Conservation (phyloP, 2,113 vertebrate genomes). For the Hypomesus transpacificus region DNA sequence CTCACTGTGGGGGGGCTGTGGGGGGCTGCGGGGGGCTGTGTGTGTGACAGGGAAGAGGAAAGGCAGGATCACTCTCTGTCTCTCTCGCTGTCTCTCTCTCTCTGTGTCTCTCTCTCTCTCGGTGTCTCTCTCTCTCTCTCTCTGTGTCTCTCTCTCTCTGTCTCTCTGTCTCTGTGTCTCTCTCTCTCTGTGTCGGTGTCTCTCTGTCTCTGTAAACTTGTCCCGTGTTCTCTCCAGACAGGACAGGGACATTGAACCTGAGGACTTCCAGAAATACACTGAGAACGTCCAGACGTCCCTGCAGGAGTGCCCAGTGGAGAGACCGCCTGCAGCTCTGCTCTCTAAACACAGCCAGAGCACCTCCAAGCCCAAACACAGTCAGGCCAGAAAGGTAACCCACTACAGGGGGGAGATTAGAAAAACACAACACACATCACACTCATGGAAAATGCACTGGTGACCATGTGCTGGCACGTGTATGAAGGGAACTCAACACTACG, state of each 20-base stretch:
- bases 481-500: too few species aligned
- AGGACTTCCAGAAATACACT: conserved; percentile 91
- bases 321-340: conserved; percentile 73
- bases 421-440: too few species aligned
- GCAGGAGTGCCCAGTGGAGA: conserved; percentile 86
- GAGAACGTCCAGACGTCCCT: conserved; percentile 85
- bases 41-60: not conserved
- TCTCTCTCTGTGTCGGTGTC: not conserved
- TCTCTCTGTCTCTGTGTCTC: not conserved
- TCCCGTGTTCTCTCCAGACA: conserved; percentile 65
- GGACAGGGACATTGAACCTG: conserved; percentile 89
- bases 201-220: too few species aligned
- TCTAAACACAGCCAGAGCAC: conserved; percentile 73
- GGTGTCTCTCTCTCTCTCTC: conserved; percentile 8
- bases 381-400: conserved; percentile 76
- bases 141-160: not conserved
- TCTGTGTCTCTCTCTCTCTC: not conserved
- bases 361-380: conserved; percentile 72
- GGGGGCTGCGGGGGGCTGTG: not conserved
- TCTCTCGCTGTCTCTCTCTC: not conserved
- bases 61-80: conserved; percentile 5
- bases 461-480: too few species aligned
- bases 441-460: not conserved
- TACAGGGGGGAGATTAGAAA: not conserved
- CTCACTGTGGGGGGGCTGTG: not conserved